Evolutionary conservation across 2,888 invertebrate species (phyloP).

Genomic region (Sphaerophoria taeniata): DNA sequence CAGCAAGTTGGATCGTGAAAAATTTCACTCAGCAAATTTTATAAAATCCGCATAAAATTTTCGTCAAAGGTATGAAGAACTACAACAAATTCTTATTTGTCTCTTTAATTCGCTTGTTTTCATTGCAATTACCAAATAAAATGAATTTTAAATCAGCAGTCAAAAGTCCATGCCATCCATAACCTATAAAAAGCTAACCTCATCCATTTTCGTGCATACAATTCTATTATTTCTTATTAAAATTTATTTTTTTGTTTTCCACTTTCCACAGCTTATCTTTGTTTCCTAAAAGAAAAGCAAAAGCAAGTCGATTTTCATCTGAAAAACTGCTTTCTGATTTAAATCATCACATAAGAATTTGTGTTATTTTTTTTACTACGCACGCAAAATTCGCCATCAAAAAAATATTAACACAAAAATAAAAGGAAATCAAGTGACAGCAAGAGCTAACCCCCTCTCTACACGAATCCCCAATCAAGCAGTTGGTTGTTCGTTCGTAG

Average conservation of each 20-base stretch:
- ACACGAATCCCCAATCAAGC: slow-evolving; percentile 29
- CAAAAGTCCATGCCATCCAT: slow-evolving; percentile 11
- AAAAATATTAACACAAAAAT: slow-evolving; percentile 16
- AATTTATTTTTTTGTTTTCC: slow-evolving; percentile 9
- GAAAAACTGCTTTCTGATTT: slow-evolving; percentile 26
- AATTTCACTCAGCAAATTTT: slow-evolving; percentile 42
- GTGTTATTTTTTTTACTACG: slow-evolving; percentile 47
- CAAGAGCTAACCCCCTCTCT: neutral
- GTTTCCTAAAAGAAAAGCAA: slow-evolving; percentile 28
- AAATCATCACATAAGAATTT: slow-evolving; percentile 20
- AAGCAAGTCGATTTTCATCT: slow-evolving; percentile 34
- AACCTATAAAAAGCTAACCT: slow-evolving; percentile 39
- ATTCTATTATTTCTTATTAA: neutral
- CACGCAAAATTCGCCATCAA: slow-evolving; percentile 52
- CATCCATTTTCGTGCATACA: slow-evolving; percentile 19
- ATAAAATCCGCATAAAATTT: slow-evolving; percentile 20
- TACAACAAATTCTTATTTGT: neutral
- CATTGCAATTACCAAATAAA: neutral
- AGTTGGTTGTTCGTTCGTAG: slow-evolving; percentile 46
- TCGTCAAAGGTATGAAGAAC: slow-evolving; percentile 42
- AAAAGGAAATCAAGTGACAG: slow-evolving; percentile 11
- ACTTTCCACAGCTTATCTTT: slow-evolving; percentile 43
- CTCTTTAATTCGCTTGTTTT: neutral
- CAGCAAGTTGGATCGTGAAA: slow-evolving; percentile 44
- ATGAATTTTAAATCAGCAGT: slow-evolving; percentile 3